Base-by-base conservation (phyloP, 1,140 invertebrate species). In the Odontomachus brunneus region DNA sequence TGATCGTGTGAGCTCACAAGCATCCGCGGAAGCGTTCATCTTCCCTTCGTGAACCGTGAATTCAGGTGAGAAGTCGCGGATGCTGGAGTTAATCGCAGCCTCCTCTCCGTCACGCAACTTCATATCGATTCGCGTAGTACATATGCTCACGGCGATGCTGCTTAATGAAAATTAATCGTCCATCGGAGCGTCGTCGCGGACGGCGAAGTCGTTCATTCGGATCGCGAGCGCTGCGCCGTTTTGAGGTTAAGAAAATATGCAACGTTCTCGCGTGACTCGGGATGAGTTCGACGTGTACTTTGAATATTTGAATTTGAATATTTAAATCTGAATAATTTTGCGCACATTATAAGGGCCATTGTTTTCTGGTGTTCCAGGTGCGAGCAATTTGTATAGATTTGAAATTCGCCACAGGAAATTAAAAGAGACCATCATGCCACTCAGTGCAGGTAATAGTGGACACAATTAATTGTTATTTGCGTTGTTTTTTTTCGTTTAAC, bases 361-460 rank as follows among this genome's bases (percentile, higher is more conserved):
- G 14, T 75, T 57, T 38, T n/a, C 19, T 83, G 9, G 11, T 22
- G 22, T 88, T 78, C 44, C 60, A 88, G 87, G n/a, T 7, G 29
- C 38, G 60, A 74, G 38, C 59, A 59, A 51, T 74, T 88, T 65
- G 38, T 83, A 57, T n/a, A 63, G 1, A 44, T 24, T 78, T 69
- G 49, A 14, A 4, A n/a, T n/a, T 4, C 15, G 3, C 7, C 12
- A 11, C 19, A 33, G 19, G 1, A 55, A 24, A 48, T 55, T 29
- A 60, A 24, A 69, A 3, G 63, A 22, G 55, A 73, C 22, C 88
- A 92, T 84, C 60, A 92, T 93, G 92, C 89, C 92, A 67, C 84
- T 93, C 22, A 92, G 90, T 69, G 87, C 91, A 90, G 92, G 92
- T 93, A 86, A 85, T 24, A 63, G 38, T 22, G 44, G 15, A 29